Evolutionary conservation across 2,888 invertebrate species (phyloP).

Genomic region (Erebia epiphron): DNA sequence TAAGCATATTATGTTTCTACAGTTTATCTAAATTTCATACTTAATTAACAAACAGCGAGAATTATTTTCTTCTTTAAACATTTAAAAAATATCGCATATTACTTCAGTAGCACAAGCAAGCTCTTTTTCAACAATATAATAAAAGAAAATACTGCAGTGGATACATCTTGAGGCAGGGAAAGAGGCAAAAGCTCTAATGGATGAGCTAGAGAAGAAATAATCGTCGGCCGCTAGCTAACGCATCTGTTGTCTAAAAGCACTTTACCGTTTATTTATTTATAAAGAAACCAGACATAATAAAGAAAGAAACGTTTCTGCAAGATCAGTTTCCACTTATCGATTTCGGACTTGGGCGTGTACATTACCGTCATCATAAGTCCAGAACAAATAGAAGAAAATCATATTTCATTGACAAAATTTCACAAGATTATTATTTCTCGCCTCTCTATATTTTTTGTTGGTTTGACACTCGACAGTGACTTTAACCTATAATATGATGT

Average conservation of each 20-base stretch:
- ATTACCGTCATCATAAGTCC: no score
- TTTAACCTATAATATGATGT: no score
- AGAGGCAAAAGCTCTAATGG: slow-evolving; percentile 37
- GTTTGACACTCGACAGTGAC: no score
- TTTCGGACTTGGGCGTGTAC: not conserved
- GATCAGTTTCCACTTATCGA: slow-evolving; percentile 1
- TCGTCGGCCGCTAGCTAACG: slow-evolving; percentile 39
- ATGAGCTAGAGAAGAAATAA: slow-evolving; percentile 38
- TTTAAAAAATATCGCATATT: slow-evolving; percentile 3
- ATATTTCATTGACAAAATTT: no score
- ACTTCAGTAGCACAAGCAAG: slow-evolving; percentile 9
- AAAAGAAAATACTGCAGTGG: slow-evolving; percentile 20
- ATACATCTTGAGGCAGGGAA: slow-evolving; percentile 29
- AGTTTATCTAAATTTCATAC: no score
- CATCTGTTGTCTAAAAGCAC: slow-evolving; percentile 40
- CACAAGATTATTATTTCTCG: no score
- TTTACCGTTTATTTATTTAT: slow-evolving; percentile 36
- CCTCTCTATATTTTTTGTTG: no score
- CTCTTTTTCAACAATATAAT: slow-evolving; percentile 1
- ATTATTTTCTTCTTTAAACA: not conserved
- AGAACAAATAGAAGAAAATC: no score
- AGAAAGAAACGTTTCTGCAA: slow-evolving; percentile 21
- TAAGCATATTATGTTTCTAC: no score
- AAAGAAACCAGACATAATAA: slow-evolving; percentile 29
- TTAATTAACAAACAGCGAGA: not conserved